phyloP scores from a whole-genome alignment of 2,888 invertebrate genomes.

The Caenorhabditis auriculariae region DNA sequence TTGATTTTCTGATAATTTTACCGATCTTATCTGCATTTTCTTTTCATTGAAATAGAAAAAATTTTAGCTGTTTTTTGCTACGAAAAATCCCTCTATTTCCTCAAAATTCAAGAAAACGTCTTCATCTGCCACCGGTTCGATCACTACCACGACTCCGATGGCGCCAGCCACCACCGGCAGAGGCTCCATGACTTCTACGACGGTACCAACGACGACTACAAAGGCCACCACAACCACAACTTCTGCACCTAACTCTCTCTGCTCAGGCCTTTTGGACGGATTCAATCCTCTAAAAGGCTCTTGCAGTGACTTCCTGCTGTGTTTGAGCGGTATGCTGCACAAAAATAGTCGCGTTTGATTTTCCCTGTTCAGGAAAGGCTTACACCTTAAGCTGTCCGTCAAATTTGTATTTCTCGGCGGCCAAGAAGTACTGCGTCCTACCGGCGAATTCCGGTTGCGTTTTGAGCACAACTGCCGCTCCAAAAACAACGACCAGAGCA shows the following conservation, averaged over 20 bases:
- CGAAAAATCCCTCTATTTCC: no score
- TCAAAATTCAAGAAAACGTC: constrained; percentile 8
- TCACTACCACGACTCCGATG: constrained; percentile 11
- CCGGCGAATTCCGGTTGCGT: constrained; percentile 26
- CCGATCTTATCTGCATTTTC: no score
- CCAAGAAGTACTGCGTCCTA: constrained; percentile 42
- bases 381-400: constrained; percentile 47
- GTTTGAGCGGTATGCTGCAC: constrained; percentile 38
- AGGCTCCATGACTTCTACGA: constrained; percentile 8
- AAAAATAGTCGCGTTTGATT: no score
- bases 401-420: constrained; percentile 45
- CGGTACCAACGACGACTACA: constrained; percentile 14
- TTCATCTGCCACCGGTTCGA: neutral
- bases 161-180: constrained; percentile 17
- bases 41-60: no score
- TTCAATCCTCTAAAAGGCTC: constrained; percentile 31
- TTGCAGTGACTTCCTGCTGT: constrained; percentile 50
- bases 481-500: constrained; percentile 6
- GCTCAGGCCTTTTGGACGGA: constrained; percentile 49
- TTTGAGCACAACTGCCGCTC: constrained; percentile 15
- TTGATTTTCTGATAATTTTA: no score
- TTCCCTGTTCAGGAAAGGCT: constrained; percentile 33
- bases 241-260: constrained; percentile 14
- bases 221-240: constrained; percentile 16
- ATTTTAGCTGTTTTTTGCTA: no score